Evolutionary conservation across 2,113 vertebrate genomes (phyloP).

Genomic region (Seriola rivoliana): DNA sequence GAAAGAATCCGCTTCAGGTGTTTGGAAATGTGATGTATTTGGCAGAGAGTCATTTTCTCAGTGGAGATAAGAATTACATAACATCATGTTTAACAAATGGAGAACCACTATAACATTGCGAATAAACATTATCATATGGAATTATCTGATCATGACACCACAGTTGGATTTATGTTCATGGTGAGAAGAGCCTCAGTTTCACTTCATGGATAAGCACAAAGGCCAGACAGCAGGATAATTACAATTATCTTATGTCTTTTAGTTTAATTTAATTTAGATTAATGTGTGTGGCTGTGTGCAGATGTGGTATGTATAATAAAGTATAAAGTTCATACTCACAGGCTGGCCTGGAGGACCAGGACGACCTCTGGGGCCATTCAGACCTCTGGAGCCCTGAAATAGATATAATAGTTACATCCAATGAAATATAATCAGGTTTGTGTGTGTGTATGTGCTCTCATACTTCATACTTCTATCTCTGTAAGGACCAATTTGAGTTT

Average conservation of each 20-base stretch:
- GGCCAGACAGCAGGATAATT: not conserved
- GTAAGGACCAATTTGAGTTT: no score
- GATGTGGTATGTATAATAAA: not conserved
- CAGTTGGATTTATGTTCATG: conserved; percentile 8
- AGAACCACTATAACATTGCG: conserved; percentile 16
- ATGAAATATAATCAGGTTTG: not conserved
- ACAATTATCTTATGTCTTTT: not conserved
- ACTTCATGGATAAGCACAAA: not conserved
- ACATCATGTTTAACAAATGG: conserved; percentile 47
- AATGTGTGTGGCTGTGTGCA: not conserved
- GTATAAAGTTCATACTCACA: conserved; percentile 78
- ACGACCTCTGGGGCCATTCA: conserved; percentile 87
- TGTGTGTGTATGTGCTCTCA: not conserved
- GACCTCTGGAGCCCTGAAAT: conserved; percentile 86
- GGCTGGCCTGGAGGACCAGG: conserved; percentile 84
- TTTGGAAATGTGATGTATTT: conserved; percentile 2
- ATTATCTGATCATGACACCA: conserved; percentile 9
- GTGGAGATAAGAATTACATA: conserved; percentile 48
- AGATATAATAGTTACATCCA: conserved; percentile 32
- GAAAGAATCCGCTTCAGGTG: conserved; percentile 33
- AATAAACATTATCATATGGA: not conserved
- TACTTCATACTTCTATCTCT: not conserved
- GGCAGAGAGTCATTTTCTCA: conserved; percentile 16
- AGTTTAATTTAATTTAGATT: not conserved
- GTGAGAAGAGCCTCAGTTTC: not conserved